Conservation (phyloP, 2,113 vertebrate genomes). For the Megatriorchis doriae region DNA sequence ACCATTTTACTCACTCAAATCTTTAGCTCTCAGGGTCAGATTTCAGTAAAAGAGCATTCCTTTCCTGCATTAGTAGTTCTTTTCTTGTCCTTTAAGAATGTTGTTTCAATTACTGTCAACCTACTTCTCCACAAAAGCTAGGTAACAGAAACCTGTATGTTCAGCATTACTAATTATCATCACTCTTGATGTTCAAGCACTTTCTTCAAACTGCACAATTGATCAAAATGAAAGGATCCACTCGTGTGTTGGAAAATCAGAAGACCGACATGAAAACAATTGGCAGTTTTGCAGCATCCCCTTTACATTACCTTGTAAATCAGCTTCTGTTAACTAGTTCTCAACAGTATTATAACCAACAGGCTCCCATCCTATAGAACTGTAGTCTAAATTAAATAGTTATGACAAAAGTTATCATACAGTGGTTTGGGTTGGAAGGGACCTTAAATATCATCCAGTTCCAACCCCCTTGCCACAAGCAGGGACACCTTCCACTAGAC, state of each 20-base stretch:
- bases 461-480: no score
- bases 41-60: neutral
- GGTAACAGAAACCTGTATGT: neutral
- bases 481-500: no score
- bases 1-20: neutral
- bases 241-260: neutral
- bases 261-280: neutral
- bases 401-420: neutral
- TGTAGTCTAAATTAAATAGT: neutral
- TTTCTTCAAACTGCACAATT: neutral
- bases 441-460: no score
- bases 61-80: neutral
- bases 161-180: neutral
- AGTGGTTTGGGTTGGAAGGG: no score
- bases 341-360: neutral
- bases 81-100: neutral
- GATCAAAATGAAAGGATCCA: neutral
- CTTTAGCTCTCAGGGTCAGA: neutral
- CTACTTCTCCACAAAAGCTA: neutral
- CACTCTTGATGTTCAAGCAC: neutral
- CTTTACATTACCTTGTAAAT: neutral
- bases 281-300: neutral
- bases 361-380: neutral
- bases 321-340: neutral
- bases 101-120: neutral